These are phyloP conservation scores for Macrosteles quadrilineatus DNA, from an alignment of 1,140 invertebrate genomes.

Conservation along the genomic window DNA sequence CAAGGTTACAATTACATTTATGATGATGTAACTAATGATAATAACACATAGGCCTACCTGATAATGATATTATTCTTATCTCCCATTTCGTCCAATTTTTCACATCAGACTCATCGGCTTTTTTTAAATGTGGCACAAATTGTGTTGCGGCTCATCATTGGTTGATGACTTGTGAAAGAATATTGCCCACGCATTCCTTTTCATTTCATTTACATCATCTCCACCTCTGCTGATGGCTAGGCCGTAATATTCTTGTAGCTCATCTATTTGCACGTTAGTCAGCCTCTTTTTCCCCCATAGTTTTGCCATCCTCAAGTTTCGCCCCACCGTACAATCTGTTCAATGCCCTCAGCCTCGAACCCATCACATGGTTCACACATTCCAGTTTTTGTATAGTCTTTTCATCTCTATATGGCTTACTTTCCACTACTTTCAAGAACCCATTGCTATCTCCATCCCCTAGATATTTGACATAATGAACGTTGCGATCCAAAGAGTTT, in stretches of 20 bases:
- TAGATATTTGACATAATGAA: slow-evolving; percentile 4
- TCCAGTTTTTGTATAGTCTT: slow-evolving; percentile 29
- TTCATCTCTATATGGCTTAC: slow-evolving; percentile 28
- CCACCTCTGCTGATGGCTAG: slow-evolving; percentile 20
- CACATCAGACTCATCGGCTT: too few relatives aligned
- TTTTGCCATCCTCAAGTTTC: neutral
- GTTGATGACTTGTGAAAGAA: slow-evolving; percentile 31
- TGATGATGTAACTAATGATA: too few relatives aligned
- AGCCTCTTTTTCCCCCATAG: neutral
- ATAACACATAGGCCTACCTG: too few relatives aligned
- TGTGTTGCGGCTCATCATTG: slow-evolving; percentile 29
- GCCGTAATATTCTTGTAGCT: slow-evolving; percentile 22
- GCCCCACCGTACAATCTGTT: slow-evolving; percentile 4
- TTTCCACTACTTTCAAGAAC: slow-evolving; percentile 19
- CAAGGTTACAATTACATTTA: too few relatives aligned
- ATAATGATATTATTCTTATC: too few relatives aligned
- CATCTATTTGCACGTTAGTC: slow-evolving; percentile 7
- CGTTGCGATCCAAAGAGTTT: slow-evolving; percentile 27
- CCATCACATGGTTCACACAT: slow-evolving; percentile 32
- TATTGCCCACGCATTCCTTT: slow-evolving; percentile 22
- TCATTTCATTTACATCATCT: slow-evolving; percentile 22
- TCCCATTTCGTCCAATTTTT: too few relatives aligned
- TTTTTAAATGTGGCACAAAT: slow-evolving; percentile 42
- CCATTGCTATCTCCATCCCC: neutral
- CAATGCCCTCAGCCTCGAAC: neutral